Evolutionary conservation across 1,140 invertebrate genomes (phyloP).

Genomic region (Oedothorax gibbosus): DNA sequence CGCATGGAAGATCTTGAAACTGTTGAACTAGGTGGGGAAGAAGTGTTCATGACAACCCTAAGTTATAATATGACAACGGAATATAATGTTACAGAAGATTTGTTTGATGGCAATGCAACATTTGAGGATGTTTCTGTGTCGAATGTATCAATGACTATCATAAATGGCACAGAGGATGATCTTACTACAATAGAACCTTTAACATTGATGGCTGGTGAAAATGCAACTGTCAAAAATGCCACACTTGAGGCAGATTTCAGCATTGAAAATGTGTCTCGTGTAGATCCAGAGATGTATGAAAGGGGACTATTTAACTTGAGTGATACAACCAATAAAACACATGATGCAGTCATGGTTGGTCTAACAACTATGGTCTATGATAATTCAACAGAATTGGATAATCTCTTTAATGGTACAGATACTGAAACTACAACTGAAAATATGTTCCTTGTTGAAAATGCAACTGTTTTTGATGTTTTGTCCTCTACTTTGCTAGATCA

Average conservation of each 20-base stretch:
- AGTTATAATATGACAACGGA: neutral
- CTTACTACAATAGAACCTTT: constrained; percentile 11
- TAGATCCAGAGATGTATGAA: neutral
- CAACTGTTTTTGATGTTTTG: neutral
- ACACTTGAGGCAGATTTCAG: neutral
- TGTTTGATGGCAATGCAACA: too few relatives aligned
- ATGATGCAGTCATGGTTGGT: neutral
- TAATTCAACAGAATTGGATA: neutral
- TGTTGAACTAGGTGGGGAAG: constrained; percentile 39
- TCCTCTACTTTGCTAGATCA: neutral
- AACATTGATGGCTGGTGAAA: constrained; percentile 1
- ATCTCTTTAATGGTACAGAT: neutral
- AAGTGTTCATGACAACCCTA: constrained; percentile 7
- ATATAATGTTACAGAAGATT: neutral
- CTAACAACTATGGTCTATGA: neutral
- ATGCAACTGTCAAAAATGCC: neutral
- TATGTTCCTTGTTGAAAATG: neutral
- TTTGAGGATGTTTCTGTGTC: too few relatives aligned
- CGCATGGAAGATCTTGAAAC: too few relatives aligned
- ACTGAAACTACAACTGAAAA: neutral
- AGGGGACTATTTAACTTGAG: neutral
- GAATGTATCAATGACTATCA: neutral
- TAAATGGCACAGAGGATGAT: neutral
- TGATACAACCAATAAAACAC: constrained; percentile 10
- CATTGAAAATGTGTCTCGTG: neutral